These are phyloP conservation scores for Sebastes vulpes DNA, from an alignment of 2,797 vertebrate genomes.

Conservation along the genomic window DNA sequence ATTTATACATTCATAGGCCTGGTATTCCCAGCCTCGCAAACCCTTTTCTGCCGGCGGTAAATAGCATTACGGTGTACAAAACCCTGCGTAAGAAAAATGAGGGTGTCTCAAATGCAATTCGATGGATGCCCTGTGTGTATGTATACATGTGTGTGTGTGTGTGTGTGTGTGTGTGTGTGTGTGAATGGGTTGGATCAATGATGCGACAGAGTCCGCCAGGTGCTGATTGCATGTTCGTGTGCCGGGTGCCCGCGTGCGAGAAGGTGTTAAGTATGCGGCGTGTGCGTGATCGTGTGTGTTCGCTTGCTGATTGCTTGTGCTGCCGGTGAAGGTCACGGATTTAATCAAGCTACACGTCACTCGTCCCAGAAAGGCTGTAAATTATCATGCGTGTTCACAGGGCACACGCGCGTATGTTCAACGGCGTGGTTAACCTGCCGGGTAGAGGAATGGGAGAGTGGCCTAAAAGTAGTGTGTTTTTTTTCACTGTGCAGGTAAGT, in stretches of 20 bases:
- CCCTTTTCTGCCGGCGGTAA: conserved; percentile 42
- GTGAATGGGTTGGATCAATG: conserved; percentile 57
- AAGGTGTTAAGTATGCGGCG: conserved; percentile 67
- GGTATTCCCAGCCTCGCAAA: conserved; percentile 30
- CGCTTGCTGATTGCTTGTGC: conserved; percentile 78
- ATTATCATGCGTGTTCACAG: conserved; percentile 58
- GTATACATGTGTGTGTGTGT: not conserved
- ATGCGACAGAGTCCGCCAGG: conserved; percentile 56
- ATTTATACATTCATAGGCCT: conserved; percentile 71
- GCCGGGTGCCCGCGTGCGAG: conserved; percentile 20
- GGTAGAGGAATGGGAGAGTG: conserved; percentile 55
- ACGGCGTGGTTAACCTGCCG: conserved; percentile 39
- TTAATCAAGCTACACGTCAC: conserved; percentile 84
- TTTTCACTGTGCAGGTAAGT: conserved; percentile 69
- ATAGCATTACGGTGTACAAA: conserved; percentile 51
- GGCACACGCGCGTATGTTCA: not conserved
- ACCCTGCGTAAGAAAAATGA: conserved; percentile 69
- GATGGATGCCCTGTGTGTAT: conserved; percentile 46
- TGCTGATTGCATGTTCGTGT: conserved; percentile 75
- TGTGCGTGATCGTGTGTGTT: conserved; percentile 50
- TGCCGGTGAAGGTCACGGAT: conserved; percentile 85
- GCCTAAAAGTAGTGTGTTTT: conserved; percentile 73
- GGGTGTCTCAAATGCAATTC: conserved; percentile 70
- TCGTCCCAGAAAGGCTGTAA: conserved; percentile 75
- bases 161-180: conserved; percentile 4